Conservation (phyloP, 2,797 vertebrate genomes). For the Pseudomugil gertrudae region DNA sequence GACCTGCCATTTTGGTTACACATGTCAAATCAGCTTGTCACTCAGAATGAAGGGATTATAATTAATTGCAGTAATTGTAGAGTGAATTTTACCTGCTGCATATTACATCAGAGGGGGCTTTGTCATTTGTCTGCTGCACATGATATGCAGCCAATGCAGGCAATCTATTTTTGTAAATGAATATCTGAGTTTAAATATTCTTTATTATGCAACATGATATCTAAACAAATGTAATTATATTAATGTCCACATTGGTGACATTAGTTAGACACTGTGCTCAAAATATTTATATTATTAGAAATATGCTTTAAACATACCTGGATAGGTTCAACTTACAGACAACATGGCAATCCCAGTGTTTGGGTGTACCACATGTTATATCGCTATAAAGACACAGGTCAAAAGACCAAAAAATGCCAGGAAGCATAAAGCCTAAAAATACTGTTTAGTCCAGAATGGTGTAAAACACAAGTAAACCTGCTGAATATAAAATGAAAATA, state of each 20-base stretch:
- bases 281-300: too few relatives aligned
- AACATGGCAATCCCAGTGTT: background rate
- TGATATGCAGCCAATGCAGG: background rate
- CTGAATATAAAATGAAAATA: background rate
- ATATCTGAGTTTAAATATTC: background rate
- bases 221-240: background rate
- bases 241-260: background rate
- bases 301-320: background rate
- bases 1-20: too few relatives aligned
- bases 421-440: background rate
- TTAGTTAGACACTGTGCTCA: background rate
- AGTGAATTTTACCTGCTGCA: slow-evolving; percentile 4
- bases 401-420: background rate
- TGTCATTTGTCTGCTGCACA: background rate
- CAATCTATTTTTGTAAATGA: background rate
- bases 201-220: background rate
- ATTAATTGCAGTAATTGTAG: background rate
- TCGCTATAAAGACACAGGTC: background rate
- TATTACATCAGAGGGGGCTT: background rate
- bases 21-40: too few relatives aligned
- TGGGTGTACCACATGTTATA: background rate
- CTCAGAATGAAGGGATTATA: too few relatives aligned
- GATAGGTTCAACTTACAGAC: background rate
- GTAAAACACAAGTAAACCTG: background rate
- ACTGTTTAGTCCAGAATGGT: background rate